Base-by-base conservation (phyloP, 2,113 vertebrate species). In the Salvelinus sp. region DNA sequence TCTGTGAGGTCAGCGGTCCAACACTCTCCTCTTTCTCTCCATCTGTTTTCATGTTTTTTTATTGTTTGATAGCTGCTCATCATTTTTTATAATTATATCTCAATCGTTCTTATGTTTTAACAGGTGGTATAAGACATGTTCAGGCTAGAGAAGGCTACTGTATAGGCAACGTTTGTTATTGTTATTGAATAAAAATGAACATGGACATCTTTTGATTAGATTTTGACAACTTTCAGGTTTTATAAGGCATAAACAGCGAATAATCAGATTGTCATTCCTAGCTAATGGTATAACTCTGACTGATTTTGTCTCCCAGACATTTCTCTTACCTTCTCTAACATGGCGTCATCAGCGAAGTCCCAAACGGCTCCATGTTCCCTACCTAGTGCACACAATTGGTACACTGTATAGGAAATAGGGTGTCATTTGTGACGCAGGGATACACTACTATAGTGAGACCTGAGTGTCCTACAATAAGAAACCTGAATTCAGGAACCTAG, bases 141-240 rank as follows among this genome's bases (percentile, higher is more conserved):
- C 12, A 16, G 63, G 63, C 12, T 25, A 67, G 74, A n/a, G 33
- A 22, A 78, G 72, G 71, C 65, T 58, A 33, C 6, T 33, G 33
- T 33, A 48, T 63, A 57, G 25, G 63, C 74, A 75, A 87, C 80
- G 85, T 91, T 82, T 86, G 90, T 85, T 90, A 89, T 82, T 74
- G 47, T 88, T 85, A 92, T 88, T 90, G 86, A 82, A 89, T 88
- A 73, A 87, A 87, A 78, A 88, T 47, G 9, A 2, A 44, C 38
- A 44, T 12, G 38, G 38, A 10, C 9, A 2, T 12, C 1, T 44
- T 44, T 44, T 44, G 9, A 44, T 44, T 44, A 1, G 65, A 91
- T 92, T 91, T 87, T 76, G 79, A 80, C 85, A 90, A 91, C 90
- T 86, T 86, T 83, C 85, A 89, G 84, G 85, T 90, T 92, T 89